phyloP scores from a whole-genome alignment of 2,888 invertebrate genomes.

The Deroplatys truncata region DNA sequence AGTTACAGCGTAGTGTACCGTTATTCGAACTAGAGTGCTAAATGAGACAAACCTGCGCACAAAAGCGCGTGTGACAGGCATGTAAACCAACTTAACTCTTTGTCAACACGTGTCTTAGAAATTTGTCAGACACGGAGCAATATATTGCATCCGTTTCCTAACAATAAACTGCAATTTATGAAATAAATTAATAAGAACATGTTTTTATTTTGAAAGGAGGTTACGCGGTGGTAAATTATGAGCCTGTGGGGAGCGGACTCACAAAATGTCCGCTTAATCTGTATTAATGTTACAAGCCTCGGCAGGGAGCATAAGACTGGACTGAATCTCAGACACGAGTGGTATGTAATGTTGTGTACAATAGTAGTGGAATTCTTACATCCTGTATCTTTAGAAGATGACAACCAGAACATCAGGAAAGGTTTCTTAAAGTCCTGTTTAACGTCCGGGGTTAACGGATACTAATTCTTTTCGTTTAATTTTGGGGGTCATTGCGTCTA shows the following conservation, averaged over 20 bases:
- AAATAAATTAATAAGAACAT: not conserved
- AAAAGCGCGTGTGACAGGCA: too few relatives aligned
- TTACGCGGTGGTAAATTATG: not conserved
- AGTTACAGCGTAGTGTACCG: too few relatives aligned
- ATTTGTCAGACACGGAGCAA: too few relatives aligned
- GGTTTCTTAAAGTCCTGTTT: not conserved
- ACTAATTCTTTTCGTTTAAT: not conserved
- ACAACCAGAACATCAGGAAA: not conserved
- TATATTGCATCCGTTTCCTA: too few relatives aligned
- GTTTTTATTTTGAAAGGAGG: not conserved
- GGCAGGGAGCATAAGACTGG: not conserved
- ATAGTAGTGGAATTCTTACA: not conserved
- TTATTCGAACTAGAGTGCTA: too few relatives aligned
- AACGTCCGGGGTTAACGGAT: not conserved
- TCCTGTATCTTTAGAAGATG: not conserved
- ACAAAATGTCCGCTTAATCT: not conserved
- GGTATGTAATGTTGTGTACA: not conserved
- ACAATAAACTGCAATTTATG: not conserved
- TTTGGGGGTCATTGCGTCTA: not conserved
- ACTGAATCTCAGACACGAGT: not conserved
- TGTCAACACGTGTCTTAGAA: too few relatives aligned
- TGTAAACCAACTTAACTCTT: too few relatives aligned
- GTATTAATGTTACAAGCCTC: not conserved
- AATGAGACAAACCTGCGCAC: too few relatives aligned
- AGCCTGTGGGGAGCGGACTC: not conserved